phyloP scores from a whole-genome alignment of 2,113 vertebrate species.

The Globicephala melas region DNA sequence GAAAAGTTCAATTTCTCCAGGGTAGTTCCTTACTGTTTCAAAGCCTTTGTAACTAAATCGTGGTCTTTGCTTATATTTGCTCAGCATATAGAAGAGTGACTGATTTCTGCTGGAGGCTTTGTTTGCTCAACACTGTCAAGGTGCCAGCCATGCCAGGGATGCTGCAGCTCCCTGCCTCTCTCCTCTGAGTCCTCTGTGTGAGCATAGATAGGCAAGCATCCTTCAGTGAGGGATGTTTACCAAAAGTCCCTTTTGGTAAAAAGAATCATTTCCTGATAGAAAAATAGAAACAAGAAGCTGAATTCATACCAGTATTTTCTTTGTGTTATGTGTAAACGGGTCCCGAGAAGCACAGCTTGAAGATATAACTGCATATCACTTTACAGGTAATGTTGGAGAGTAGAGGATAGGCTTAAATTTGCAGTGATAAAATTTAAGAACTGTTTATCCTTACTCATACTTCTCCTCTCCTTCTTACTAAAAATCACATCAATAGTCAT shows the following conservation, averaged over 20 bases:
- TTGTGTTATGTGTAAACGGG: background rate
- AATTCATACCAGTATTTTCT: background rate
- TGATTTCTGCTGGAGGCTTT: background rate
- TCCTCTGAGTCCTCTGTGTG: background rate
- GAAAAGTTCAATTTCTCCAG: background rate
- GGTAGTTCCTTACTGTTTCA: background rate
- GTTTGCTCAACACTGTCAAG: background rate
- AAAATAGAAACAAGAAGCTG: background rate
- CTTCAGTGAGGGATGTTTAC: background rate
- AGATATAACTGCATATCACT: background rate
- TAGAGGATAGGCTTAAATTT: background rate
- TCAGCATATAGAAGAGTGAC: background rate
- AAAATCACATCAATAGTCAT: background rate
- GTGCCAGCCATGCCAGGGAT: rapidly evolving
- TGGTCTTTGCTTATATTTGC: background rate
- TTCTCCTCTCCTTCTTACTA: background rate
- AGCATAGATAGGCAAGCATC: background rate
- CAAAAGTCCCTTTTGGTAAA: background rate
- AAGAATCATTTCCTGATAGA: background rate
- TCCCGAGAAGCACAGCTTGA: background rate
- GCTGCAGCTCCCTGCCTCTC: background rate
- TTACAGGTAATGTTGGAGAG: background rate
- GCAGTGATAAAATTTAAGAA: background rate
- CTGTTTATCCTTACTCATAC: background rate
- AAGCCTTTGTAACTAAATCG: background rate